These are phyloP conservation scores for Aphidius ervi DNA, from an alignment of 1,140 invertebrate genomes.

Conservation along the genomic window DNA sequence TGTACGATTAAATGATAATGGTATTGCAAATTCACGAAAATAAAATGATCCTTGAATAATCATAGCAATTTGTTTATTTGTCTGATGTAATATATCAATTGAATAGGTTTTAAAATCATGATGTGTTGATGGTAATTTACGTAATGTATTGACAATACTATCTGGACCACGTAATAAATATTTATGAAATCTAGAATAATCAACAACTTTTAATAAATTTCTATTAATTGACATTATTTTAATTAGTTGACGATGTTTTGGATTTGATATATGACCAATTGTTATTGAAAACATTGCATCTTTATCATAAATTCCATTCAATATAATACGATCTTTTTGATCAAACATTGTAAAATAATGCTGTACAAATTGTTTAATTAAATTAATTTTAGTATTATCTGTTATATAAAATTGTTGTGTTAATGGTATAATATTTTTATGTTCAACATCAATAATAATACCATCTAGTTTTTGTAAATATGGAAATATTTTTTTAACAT, in stretches of 20 bases:
- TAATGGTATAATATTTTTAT: conserved; percentile 33
- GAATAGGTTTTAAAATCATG: conserved; percentile 42
- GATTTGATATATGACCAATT: conserved; percentile 36
- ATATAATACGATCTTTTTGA: conserved; percentile 42
- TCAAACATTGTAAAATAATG: conserved; percentile 50
- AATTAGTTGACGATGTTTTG: conserved; percentile 38
- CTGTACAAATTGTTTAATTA: conserved; percentile 47
- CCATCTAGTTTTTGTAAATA: conserved; percentile 46
- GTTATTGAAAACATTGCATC: conserved; percentile 49
- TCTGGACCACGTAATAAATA: conserved; percentile 44
- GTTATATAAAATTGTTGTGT: conserved; percentile 36
- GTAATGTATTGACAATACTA: conserved; percentile 41
- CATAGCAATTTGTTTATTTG: conserved; percentile 32
- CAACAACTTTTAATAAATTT: conserved; percentile 48
- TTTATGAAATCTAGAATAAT: conserved; percentile 50
- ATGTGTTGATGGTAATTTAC: conserved; percentile 39
- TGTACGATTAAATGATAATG: conserved; percentile 43
- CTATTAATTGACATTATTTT: conserved; percentile 42
- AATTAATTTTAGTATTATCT: conserved; percentile 31
- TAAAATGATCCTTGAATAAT: conserved; percentile 43
- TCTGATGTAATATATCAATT: conserved; percentile 40
- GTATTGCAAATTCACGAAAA: conserved; percentile 36
- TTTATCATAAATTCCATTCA: conserved; percentile 48
- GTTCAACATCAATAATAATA: conserved; percentile 38
- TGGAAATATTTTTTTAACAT: conserved; percentile 40